These are phyloP conservation scores for Hypotaenidia okinawae DNA, from an alignment of 2,797 vertebrate genomes.

Conservation along the genomic window DNA sequence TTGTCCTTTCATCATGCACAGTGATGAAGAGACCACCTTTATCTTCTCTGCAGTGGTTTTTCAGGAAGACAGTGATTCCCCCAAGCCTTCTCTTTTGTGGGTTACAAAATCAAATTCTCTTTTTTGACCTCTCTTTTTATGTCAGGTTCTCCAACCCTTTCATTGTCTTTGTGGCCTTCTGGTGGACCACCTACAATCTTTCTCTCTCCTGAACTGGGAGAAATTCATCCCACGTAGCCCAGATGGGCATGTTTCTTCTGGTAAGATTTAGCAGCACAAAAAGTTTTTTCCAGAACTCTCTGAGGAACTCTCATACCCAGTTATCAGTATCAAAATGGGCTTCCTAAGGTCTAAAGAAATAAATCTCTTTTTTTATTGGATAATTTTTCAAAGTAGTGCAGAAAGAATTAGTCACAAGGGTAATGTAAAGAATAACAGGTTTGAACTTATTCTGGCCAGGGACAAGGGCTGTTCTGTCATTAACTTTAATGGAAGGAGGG, in stretches of 20 bases:
- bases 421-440: background rate
- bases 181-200: background rate
- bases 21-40: background rate
- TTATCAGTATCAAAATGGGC: background rate
- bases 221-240: background rate
- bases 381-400: background rate
- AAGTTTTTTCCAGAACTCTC: background rate
- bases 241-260: background rate
- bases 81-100: background rate
- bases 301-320: background rate
- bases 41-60: background rate
- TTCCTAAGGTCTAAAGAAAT: conserved; percentile 1
- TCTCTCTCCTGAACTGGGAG: background rate
- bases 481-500: background rate
- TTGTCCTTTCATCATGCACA: background rate
- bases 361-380: background rate
- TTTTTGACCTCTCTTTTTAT: background rate
- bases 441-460: background rate
- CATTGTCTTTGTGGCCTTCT: background rate
- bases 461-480: background rate
- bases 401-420: background rate
- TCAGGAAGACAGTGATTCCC: background rate
- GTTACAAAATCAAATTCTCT: background rate
- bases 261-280: background rate
- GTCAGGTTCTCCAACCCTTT: background rate